Evolutionary conservation across 2,113 vertebrate species (phyloP), one percentile per base, ranked within the genome.

Genomic region (Pantherophis guttatus): DNA sequence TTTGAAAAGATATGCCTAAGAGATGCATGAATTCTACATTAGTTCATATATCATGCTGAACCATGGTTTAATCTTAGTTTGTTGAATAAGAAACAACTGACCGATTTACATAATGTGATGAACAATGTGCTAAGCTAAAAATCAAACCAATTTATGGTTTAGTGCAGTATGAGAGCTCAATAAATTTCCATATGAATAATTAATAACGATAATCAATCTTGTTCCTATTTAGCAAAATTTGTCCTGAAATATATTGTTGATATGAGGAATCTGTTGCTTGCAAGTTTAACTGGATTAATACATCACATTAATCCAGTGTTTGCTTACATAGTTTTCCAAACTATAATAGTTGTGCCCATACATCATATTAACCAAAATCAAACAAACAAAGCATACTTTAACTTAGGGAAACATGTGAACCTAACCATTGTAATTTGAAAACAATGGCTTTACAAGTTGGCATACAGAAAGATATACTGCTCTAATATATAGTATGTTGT

Each of bases 161-260:
- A 75, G 6, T 75, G 15, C n/a, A 75, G 39, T 75, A 33, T 75
- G 15, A 39, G n/a, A 75, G 39, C 15, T 75, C 13, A 17, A 21
- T 53, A 33, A 54, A 21, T 33, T 54, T 39, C 33, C n/a, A 3
- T 54, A 21, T 75, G 17, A 44, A 90, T 93, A 89, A 33, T 44
- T 11, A 93, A 15, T 3, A 5, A 92, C 86, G 57, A 9, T 89
- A 88, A 87, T 9, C 50, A 17, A 88, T 54, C 89, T 75, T 70
- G 12, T 19, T 94, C 93, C 39, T 44, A 1, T 65, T 95, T 58
- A 94, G 75, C 1, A 5, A 4, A 90, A 94, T 91, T 91, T 92
- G 57, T 75, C 15, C 5, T 75, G n/a, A 75, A 75, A 13, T 75
- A 2, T 75, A 39, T 75, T 33, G n/a, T 75, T 75, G 15, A 17